Conservation (phyloP, 2,888 invertebrate genomes). For the Calephelis perditalis region DNA sequence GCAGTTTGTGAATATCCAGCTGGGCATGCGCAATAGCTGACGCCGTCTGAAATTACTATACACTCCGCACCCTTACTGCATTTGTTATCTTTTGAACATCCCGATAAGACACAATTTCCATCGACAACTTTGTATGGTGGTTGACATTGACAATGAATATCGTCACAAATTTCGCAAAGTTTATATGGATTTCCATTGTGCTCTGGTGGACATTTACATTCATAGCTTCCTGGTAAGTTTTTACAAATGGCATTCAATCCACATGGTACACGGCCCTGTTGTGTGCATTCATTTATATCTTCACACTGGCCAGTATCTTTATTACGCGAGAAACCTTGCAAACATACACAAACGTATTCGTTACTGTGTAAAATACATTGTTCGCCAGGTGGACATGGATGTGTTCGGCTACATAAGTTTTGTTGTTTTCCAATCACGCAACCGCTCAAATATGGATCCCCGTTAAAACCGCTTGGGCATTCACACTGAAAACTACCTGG, state of each 20-base stretch:
- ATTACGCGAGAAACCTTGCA: slow-evolving; percentile 90
- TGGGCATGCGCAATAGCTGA: slow-evolving; percentile 96
- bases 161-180: slow-evolving; percentile 90
- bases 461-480: slow-evolving; percentile 89
- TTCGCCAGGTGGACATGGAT: slow-evolving; percentile 91
- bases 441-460: slow-evolving; percentile 88
- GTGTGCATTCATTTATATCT: slow-evolving; percentile 91
- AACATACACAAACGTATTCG: slow-evolving; percentile 92
- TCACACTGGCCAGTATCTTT: slow-evolving; percentile 85
- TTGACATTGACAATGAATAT: slow-evolving; percentile 91
- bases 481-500: slow-evolving; percentile 92
- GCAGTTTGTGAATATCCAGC: slow-evolving; percentile 87
- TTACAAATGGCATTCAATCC: slow-evolving; percentile 94
- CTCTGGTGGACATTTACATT: slow-evolving; percentile 92
- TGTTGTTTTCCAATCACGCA: slow-evolving; percentile 82
- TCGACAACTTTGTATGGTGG: slow-evolving; percentile 91
- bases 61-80: slow-evolving; percentile 94
- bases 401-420: slow-evolving; percentile 83
- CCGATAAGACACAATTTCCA: slow-evolving; percentile 90
- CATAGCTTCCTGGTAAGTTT: slow-evolving; percentile 95
- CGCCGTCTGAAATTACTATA: slow-evolving; percentile 91
- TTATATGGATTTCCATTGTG: slow-evolving; percentile 94
- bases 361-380: slow-evolving; percentile 90
- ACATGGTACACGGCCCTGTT: slow-evolving; percentile 87
- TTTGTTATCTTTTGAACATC: slow-evolving; percentile 87